These are phyloP conservation scores for Centruroides sculpturatus DNA, from an alignment of 1,140 invertebrate species.

Conservation along the genomic window DNA sequence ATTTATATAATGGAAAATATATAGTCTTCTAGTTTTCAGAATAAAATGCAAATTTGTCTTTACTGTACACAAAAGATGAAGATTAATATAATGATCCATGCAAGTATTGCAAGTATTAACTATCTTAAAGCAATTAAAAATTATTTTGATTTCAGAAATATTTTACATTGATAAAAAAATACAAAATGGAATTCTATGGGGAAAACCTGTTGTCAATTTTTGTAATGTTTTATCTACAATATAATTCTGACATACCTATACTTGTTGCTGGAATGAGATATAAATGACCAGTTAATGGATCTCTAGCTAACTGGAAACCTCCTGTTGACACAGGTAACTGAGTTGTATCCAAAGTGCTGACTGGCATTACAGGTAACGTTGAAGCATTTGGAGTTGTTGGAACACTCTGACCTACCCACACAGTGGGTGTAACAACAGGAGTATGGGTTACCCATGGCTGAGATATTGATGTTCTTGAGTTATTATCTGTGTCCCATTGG, in stretches of 20 bases:
- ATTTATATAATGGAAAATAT: no score
- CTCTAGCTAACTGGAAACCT: conserved; percentile 62
- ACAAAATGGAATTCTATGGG: no score
- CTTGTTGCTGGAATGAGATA: conserved; percentile 54
- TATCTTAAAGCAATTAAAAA: no score
- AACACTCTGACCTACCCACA: conserved; percentile 21
- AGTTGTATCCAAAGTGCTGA: conserved; percentile 36
- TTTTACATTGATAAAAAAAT: no score
- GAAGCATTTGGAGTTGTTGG: conserved; percentile 2
- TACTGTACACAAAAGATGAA: no score
- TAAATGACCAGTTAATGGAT: conserved; percentile 61
- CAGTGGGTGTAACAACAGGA: conserved; percentile 17
- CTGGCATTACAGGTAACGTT: conserved; percentile 45
- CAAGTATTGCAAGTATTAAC: no score
- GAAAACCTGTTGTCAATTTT: no score
- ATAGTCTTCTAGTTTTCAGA: no score
- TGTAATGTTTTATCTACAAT: no score
- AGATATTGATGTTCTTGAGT: conserved; percentile 33
- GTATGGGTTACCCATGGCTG: conserved; percentile 41
- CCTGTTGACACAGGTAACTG: conserved; percentile 47
- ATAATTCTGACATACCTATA: conserved; percentile 35
- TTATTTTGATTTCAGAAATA: no score
- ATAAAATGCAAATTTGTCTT: no score
- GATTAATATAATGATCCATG: no score
- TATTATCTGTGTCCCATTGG: conserved; percentile 24